Evolutionary conservation across 2,888 invertebrate species (phyloP).

Genomic region (Julus scanicus): DNA sequence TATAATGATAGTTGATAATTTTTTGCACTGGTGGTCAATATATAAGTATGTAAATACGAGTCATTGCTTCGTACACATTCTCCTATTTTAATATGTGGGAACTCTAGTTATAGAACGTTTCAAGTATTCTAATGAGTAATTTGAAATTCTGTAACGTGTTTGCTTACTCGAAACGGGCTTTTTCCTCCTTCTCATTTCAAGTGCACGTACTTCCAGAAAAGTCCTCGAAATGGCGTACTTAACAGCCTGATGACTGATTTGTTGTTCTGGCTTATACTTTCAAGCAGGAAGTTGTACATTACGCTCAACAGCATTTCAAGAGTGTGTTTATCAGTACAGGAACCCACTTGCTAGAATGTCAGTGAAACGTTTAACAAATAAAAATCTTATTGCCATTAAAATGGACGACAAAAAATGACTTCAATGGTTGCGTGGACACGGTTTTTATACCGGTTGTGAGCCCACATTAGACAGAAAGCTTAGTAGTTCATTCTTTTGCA

Average conservation of each 20-base stretch:
- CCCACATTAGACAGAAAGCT: background rate
- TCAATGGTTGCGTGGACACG: background rate
- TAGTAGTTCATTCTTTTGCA: background rate
- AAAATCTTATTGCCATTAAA: background rate
- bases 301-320: constrained; percentile 5
- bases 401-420: background rate
- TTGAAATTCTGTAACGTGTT: background rate
- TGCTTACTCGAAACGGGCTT: background rate
- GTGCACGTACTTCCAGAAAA: background rate
- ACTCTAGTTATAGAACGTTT: no score
- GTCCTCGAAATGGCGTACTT: background rate
- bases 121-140: background rate
- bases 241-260: background rate
- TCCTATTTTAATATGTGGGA: no score
- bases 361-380: constrained; percentile 5
- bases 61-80: no score
- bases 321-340: background rate
- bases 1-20: no score
- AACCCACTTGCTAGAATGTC: constrained; percentile 16
- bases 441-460: background rate
- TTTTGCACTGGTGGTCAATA: no score
- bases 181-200: background rate
- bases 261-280: background rate
- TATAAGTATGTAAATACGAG: no score
- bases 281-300: background rate